Conservation (phyloP, 35 echinoderm and acorn worm species). For the Chiridota heheva region DNA sequence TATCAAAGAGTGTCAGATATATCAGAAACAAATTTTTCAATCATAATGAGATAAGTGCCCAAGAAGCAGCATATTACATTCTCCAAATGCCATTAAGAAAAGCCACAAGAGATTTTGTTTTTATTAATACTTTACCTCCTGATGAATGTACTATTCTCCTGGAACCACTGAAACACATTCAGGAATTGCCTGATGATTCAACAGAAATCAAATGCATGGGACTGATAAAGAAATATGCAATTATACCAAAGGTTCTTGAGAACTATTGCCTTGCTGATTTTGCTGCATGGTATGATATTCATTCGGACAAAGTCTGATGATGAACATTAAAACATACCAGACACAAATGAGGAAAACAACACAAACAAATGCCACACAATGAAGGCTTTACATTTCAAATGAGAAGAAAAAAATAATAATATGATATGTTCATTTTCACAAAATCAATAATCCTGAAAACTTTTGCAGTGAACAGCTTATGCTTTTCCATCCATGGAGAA, state of each 20-base stretch:
- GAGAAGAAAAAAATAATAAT: constrained; percentile 3
- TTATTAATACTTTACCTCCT: constrained; percentile 58
- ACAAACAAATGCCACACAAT: neutral
- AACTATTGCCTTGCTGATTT: constrained; percentile 66
- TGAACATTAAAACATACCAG: neutral
- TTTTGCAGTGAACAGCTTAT: constrained; percentile 50
- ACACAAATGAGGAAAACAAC: neutral
- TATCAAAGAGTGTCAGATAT: constrained; percentile 33
- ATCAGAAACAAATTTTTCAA: constrained; percentile 67
- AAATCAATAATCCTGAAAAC: constrained; percentile 33
- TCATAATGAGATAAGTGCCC: constrained; percentile 71
- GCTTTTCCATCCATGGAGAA: constrained; percentile 42
- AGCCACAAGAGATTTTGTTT: constrained; percentile 51
- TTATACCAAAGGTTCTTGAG: constrained; percentile 42
- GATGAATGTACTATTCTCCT: constrained; percentile 41
- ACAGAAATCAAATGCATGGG: constrained; percentile 38
- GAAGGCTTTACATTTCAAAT: neutral
- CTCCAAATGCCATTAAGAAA: constrained; percentile 60
- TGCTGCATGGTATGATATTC: constrained; percentile 36
- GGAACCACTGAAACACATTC: constrained; percentile 25
- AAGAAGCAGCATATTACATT: constrained; percentile 62
- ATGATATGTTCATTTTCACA: constrained; percentile 32
- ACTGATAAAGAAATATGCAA: constrained; percentile 39
- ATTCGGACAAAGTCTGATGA: constrained; percentile 9
- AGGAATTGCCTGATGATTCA: constrained; percentile 60